Evolutionary conservation across 1,140 invertebrate species (phyloP), one percentile per base, ranked within the genome.

Genomic region (Stegodyphus mimosarum): DNA sequence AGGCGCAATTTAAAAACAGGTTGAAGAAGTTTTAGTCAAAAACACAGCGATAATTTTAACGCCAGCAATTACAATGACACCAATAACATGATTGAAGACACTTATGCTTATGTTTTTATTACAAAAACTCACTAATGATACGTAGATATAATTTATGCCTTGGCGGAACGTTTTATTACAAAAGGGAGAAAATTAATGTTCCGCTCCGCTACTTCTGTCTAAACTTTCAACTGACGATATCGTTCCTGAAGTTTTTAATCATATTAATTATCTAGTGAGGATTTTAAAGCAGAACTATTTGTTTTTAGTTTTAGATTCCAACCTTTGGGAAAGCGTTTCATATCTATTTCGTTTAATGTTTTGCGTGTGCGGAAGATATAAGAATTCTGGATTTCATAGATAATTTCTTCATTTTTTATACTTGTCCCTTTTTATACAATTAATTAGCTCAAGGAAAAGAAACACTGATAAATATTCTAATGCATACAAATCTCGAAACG

Each of bases 101-200:
- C 70, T 79, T 70, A 53, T 70, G 50, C 70, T 79, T 70, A 53
- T 70, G 50, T 79, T 79, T 79, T 79, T 79, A 79, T 79, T 53
- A 69, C 75, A 50, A 13, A 69, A 51, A 79, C 63, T 53, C 77
- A 70, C 77, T 79, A 79, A 79, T 79, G 77, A 79, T 79, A 79
- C 64, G 77, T 79, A 70, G 70, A 79, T 79, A 66, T 69, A 79
- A 79, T 79, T 79, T 69, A 79, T 79, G 77, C 77, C 51, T 33
- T 33, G 7, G 75, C 52, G 63, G 33, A 7, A 53, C 51, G 64
- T 79, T 79, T 70, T 69, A 17, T 79, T 79, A 52, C 17, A 18
- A n/a, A 53, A 33, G 33, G 76, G 64, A 70, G 64, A 79, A 79
- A 79, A 79, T 79, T 69, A 79, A 79, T 79, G 66, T 70, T 53